phyloP scores from a whole-genome alignment of 2,888 invertebrate genomes.

The Apodemia hepburni region DNA sequence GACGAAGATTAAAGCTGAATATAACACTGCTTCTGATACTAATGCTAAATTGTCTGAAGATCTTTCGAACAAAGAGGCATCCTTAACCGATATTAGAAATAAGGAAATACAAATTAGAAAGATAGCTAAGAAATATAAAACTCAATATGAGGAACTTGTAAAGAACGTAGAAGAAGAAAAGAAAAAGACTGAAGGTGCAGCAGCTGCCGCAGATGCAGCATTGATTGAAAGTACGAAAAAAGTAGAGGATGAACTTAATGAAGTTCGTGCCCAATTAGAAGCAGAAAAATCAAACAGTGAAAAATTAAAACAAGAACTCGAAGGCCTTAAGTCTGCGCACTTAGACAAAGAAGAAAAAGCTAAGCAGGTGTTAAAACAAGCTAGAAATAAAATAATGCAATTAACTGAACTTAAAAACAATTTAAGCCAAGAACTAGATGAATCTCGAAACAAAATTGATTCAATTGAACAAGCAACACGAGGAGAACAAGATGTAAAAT shows the following conservation, averaged over 20 bases:
- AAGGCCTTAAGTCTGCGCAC: conserved; percentile 75
- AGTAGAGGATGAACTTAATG: conserved; percentile 70
- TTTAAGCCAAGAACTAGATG: conserved; percentile 79
- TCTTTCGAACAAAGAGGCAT: conserved; percentile 82
- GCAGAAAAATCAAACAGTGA: conserved; percentile 81
- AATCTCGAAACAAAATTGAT: conserved; percentile 71
- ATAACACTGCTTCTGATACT: conserved; percentile 80
- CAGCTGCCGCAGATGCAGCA: conserved; percentile 67
- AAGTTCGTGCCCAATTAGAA: conserved; percentile 62
- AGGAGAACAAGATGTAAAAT: conserved; percentile 78
- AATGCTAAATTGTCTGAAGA: conserved; percentile 83
- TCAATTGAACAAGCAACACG: conserved; percentile 73
- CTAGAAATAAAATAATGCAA: conserved; percentile 86
- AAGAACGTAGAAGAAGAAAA: conserved; percentile 84
- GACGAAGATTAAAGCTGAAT: conserved; percentile 81
- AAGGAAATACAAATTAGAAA: conserved; percentile 89
- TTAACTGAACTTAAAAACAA: conserved; percentile 85
- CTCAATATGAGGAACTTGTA: conserved; percentile 88
- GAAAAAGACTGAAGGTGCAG: conserved; percentile 77
- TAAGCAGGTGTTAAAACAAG: conserved; percentile 85
- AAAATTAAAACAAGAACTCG: conserved; percentile 83
- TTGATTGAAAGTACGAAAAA: conserved; percentile 71
- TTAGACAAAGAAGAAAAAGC: conserved; percentile 83
- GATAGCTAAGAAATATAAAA: conserved; percentile 96
- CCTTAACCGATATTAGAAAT: conserved; percentile 83